A percentile compares a stretch with the other conserved stretches of the same genome.
phyloP scores from a whole-genome alignment of 2,113 vertebrate genomes.

The Ivindomyrus marchei region DNA sequence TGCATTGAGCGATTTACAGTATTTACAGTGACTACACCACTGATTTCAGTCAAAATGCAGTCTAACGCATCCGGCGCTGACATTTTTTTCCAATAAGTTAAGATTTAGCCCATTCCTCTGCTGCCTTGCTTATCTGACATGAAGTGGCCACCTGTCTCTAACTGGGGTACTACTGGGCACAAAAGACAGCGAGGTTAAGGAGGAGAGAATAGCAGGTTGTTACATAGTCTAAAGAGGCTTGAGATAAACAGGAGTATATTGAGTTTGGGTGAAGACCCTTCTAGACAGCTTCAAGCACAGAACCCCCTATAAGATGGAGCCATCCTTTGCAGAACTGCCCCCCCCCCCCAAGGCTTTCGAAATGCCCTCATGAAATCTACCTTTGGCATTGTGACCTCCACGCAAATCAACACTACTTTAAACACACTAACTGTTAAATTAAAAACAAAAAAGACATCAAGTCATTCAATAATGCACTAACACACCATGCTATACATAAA shows the following conservation, averaged over 20 bases:
- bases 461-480: not conserved
- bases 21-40: slow-evolving; percentile 34
- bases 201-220: not conserved
- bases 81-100: slow-evolving; percentile 43
- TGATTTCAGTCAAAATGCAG: slow-evolving; percentile 33
- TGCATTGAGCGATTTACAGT: slow-evolving; percentile 28
- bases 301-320: not conserved
- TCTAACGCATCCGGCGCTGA: slow-evolving; percentile 36
- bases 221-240: not conserved
- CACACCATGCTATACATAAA: not conserved
- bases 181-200: not conserved
- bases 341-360: not conserved
- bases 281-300: not conserved
- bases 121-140: not conserved
- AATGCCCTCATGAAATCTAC: not conserved
- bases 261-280: not conserved
- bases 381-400: not conserved
- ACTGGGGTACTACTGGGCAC: not conserved
- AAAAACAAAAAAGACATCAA: not conserved
- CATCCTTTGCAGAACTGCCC: not conserved
- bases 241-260: not conserved
- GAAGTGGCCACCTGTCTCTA: not conserved
- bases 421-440: not conserved
- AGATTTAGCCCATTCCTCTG: not conserved
- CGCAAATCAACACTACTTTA: not conserved